Evolutionary conservation across 1,140 invertebrate genomes (phyloP).

Genomic region (Sarcophaga bullata): DNA sequence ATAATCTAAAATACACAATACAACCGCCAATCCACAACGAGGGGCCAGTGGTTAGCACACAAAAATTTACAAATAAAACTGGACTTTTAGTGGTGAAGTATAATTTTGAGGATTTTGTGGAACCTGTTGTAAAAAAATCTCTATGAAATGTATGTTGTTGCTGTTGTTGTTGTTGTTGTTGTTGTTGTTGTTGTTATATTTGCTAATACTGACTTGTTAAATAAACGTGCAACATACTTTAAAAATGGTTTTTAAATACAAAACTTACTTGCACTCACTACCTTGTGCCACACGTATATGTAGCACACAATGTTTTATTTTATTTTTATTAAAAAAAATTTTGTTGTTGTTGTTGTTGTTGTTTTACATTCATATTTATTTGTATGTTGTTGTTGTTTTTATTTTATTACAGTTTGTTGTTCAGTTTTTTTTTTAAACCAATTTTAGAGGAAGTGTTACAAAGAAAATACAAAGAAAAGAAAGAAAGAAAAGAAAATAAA

Average conservation of each 20-base stretch:
- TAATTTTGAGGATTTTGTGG: neutral
- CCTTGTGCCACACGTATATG: neutral
- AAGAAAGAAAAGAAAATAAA: neutral
- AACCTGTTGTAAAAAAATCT: slow-evolving; percentile 7
- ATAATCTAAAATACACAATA: no score
- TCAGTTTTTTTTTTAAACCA: neutral
- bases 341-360: neutral
- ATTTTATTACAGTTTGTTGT: neutral
- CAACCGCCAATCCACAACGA: no score
- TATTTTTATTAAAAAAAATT: no score
- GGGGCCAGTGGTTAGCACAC: no score
- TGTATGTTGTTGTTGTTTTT: neutral
- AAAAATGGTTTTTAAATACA: neutral
- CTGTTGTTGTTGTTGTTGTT: neutral
- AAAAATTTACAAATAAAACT: neutral
- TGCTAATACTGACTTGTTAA: slow-evolving; percentile 13
- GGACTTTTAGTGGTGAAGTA: neutral
- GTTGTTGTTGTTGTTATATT: neutral
- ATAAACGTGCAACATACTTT: slow-evolving; percentile 9
- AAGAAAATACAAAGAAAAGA: slow-evolving; percentile 17
- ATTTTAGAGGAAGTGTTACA: slow-evolving; percentile 26
- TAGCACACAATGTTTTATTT: no score
- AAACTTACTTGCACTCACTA: neutral
- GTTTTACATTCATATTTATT: neutral
- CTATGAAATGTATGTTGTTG: neutral